Evolutionary conservation across 2,888 invertebrate genomes (phyloP), one percentile per base, ranked within the genome.

Genomic region (Oeneis ivallda): DNA sequence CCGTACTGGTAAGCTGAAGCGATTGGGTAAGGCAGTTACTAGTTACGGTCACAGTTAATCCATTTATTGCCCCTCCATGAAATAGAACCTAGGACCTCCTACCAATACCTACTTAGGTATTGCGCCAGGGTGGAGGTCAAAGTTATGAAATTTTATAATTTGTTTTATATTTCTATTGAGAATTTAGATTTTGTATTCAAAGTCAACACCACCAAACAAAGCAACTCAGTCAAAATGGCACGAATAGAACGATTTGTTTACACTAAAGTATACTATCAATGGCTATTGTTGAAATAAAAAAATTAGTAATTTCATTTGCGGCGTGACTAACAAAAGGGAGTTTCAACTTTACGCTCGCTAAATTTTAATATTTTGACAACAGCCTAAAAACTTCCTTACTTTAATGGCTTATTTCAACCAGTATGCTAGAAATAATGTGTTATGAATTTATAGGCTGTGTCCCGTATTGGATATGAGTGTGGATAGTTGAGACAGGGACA

Each of bases 181-280:
- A n/a, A n/a, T n/a, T n/a, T 8, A 11, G 5, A 49, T 13, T 50
- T 13, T 50, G 9, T 45, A 15, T 50, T 50, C 37, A 39, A 39
- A 50, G 37, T 39, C 41, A 60, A 26, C 61, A 17, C n/a, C 32
- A 57, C 10, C 17, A 62, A 59, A 60, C 10, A 67, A 60, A 39
- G 34, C 43, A 54, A 17, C 34, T 7, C 53, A 17, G 60, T 62
- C 59, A 67, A 71, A 70, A 67, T 19, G 53, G 47, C 50, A 65
- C 82, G 82, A 86, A 87, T 83, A 72, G 78, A 83, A 77, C 85
- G 87, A 87, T 89, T 89, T 91, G 89, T 89, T 89, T 88, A 84
- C 89, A 89, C 85, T 86, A 78, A 82, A 86, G 84, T 86, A 87
- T 87, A 15, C 86, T 87, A 87, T 80, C 78, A 83, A 70, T 78